Evolutionary conservation across 2,113 vertebrate genomes (phyloP).

Genomic region (Aegithalos caudatus): DNA sequence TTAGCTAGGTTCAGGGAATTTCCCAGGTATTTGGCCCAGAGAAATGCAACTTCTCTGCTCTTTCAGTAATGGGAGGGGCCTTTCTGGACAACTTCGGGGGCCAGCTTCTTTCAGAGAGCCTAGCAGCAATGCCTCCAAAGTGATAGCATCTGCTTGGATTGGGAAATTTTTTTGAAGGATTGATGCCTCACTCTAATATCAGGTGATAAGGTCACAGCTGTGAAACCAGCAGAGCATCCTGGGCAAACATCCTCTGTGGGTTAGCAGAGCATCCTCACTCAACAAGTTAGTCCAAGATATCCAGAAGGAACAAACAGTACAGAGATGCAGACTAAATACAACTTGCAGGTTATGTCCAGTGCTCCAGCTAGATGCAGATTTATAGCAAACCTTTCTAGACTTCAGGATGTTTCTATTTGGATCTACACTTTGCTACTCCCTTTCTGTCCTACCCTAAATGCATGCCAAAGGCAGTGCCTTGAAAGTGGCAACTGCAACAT

Average conservation of each 20-base stretch:
- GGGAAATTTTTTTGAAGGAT: not conserved
- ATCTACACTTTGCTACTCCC: not conserved
- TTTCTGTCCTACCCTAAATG: not conserved
- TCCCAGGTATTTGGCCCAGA: not conserved
- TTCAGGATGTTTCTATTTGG: not conserved
- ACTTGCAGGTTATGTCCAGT: not conserved
- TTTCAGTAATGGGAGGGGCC: not conserved
- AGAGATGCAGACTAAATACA: not conserved
- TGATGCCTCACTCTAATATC: not conserved
- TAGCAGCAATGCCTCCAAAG: not conserved
- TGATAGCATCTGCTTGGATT: not conserved
- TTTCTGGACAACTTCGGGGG: not conserved
- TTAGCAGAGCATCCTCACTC: not conserved
- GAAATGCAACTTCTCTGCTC: not conserved
- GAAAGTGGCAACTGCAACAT: not conserved
- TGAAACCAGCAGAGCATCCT: not conserved
- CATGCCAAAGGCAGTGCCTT: not conserved
- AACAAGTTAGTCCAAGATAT: not conserved
- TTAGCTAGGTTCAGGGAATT: not conserved
- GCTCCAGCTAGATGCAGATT: not conserved
- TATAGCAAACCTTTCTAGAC: not conserved
- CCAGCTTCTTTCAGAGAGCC: not conserved
- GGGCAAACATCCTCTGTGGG: not conserved
- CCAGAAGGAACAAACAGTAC: not conserved
- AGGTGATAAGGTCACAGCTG: not conserved